Conservation (phyloP, 1,140 invertebrate genomes). For the Cydia amplana region DNA sequence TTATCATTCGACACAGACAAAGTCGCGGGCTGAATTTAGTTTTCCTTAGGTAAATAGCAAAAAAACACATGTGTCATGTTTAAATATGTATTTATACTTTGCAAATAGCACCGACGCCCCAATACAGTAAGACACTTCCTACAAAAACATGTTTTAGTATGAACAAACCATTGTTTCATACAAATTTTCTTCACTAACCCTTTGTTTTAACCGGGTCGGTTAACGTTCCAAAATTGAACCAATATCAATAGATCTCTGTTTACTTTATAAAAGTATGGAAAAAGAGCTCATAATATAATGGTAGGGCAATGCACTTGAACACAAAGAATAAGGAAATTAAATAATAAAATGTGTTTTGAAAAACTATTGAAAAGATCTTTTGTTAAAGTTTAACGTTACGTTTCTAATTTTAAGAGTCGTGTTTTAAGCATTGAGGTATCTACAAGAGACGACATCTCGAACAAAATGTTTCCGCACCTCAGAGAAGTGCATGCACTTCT, state of each 20-base stretch:
- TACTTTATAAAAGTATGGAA: not conserved
- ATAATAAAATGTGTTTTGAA: not conserved
- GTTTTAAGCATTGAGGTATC: no score
- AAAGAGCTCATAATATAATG: not conserved
- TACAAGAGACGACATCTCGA: no score
- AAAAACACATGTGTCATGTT: not conserved
- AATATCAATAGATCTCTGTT: not conserved
- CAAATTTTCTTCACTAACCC: slow-evolving; percentile 8
- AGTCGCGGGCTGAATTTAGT: no score
- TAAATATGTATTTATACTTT: not conserved
- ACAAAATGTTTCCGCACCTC: no score
- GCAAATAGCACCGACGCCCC: not conserved
- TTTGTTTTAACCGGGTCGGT: slow-evolving; percentile 7
- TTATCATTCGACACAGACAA: no score
- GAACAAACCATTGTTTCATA: slow-evolving; percentile 7
- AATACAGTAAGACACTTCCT: not conserved
- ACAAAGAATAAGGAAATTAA: slow-evolving; percentile 25
- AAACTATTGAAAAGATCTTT: not conserved
- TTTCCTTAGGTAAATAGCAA: no score
- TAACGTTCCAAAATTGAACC: not conserved
- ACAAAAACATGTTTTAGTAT: slow-evolving; percentile 6
- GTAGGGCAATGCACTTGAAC: not conserved
- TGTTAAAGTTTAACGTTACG: not conserved
- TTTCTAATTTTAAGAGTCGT: not conserved
- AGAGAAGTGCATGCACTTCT: no score